These are phyloP conservation scores for Laothoe populi DNA, from an alignment of 2,888 invertebrate genomes.

Conservation along the genomic window DNA sequence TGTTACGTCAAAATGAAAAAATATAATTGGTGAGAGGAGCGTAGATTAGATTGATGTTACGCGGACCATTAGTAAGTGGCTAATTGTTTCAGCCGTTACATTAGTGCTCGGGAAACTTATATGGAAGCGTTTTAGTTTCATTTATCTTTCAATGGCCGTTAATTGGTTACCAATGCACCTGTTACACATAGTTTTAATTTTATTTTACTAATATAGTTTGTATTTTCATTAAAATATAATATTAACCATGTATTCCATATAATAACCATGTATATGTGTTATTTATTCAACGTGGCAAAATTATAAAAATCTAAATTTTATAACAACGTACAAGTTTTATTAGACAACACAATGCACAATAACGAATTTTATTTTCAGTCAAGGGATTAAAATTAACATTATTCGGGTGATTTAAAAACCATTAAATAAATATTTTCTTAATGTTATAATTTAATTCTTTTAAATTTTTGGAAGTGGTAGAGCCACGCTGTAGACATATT, in stretches of 20 bases:
- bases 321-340: not conserved
- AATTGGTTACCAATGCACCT: conserved; percentile 31
- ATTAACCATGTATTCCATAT: not conserved
- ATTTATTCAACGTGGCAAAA: not conserved
- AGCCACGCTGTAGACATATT: too few species aligned
- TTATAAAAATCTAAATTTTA: not conserved
- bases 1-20: conserved; percentile 54
- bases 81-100: conserved; percentile 45
- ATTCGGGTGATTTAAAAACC: not conserved
- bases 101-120: conserved; percentile 33
- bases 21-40: conserved; percentile 60
- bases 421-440: not conserved
- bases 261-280: too few species aligned
- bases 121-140: conserved; percentile 30
- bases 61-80: conserved; percentile 47
- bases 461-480: too few species aligned
- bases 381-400: conserved; percentile 8
- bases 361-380: not conserved
- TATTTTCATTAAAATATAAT: not conserved
- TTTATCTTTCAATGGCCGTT: conserved; percentile 29
- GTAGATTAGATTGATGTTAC: conserved; percentile 59
- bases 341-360: not conserved
- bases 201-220: not conserved
- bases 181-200: conserved; percentile 3
- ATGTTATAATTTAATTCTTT: not conserved